These are phyloP conservation scores for Podilymbus podiceps DNA, from an alignment of 2,113 vertebrate species.

Conservation along the genomic window DNA sequence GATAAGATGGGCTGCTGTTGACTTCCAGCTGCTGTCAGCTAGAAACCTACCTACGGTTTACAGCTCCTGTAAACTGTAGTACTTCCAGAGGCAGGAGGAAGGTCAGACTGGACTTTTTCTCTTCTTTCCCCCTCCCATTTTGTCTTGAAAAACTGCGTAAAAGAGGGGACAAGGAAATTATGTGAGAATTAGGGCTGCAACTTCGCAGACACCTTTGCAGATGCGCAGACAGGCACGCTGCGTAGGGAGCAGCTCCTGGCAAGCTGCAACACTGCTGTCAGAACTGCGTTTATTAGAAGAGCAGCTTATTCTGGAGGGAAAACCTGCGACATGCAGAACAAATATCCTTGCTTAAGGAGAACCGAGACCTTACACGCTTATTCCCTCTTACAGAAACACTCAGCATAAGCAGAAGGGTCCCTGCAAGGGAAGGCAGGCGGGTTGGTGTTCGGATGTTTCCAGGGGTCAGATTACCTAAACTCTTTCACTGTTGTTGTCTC, in stretches of 20 bases:
- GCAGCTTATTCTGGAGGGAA: slow-evolving; percentile 1
- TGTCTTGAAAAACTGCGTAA: background rate
- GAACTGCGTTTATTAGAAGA: slow-evolving; percentile 19
- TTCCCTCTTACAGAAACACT: background rate
- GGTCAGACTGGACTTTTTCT: background rate
- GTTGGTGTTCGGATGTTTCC: background rate
- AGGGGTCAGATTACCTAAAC: background rate
- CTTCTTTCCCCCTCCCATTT: background rate
- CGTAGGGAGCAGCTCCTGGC: slow-evolving; percentile 16
- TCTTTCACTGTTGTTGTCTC: background rate
- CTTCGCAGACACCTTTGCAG: background rate
- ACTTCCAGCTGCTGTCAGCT: background rate
- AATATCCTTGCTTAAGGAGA: background rate
- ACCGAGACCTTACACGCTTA: background rate
- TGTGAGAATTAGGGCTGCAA: background rate
- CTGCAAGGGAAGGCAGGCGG: background rate
- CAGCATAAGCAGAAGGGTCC: background rate
- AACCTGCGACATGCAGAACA: background rate
- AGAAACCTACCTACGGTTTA: background rate
- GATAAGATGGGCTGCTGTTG: slow-evolving; percentile 15
- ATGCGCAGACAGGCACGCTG: background rate
- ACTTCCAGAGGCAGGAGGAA: background rate
- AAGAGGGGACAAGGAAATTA: background rate
- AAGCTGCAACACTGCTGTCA: slow-evolving; percentile 7
- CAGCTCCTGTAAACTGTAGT: background rate